Evolutionary conservation across 2,113 vertebrate genomes (phyloP), one percentile per base, ranked within the genome.

Genomic region (Pterocles burchelli): DNA sequence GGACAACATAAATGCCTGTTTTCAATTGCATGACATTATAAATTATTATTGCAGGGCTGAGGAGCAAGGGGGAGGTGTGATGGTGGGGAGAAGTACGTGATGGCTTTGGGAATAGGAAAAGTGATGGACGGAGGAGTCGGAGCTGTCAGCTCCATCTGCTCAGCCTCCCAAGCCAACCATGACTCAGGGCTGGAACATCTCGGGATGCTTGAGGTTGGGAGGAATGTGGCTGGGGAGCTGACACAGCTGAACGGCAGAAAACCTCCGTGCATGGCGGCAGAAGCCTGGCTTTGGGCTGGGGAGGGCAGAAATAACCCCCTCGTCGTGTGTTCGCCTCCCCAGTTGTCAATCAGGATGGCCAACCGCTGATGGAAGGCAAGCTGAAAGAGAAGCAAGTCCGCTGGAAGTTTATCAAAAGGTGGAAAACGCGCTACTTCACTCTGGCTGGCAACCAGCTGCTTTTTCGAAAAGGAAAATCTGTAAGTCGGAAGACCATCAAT

Each of bases 361-460:
- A 99, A 51, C 99, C 99, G 54, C 98, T 99, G 93, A 99, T 99
- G 2, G 99, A 99, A 97, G 99, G 99, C 70, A 99, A 98, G 96
- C 98, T 99, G 58, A 99, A 99, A 94, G 99, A 99, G 98, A 99
- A 99, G 92, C 99, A 99, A 96, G 98, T 99, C 43, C 98, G 98
- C 74, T 99, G 99, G 99, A 99, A 99, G 97, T 99, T 99, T 85
- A 99, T 99, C 97, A 99, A 99, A 90, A 98, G 99, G 92, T 99
- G 99, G 99, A 99, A 99, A 94, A 99, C 99, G 1, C 99, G 99
- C 10, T 99, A 99, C 96, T 99, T 99, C 96, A 99, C 99, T 2
- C 96, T 99, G 97, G 99, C 99, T 31, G 99, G 99, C 67, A 99
- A 99, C 96, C 99, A 99, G 96, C 99, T 99, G 62, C 99, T 99